These are phyloP conservation scores for silkworm (Bombyx mori) DNA, from an alignment of 1,140 invertebrate species.

Conservation along the genomic window ASM3026992v2 NC_085117.1:13932001-13932500, in stretches of 20 bases:
- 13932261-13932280: conserved; percentile 59
- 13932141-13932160: no score
- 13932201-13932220: conserved; percentile 12
- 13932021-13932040: no score
- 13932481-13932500: conserved; percentile 31
- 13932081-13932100: no score
- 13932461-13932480: conserved; percentile 21
- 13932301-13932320: conserved; percentile 36
- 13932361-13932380: conserved; percentile 61
- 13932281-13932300: conserved; percentile 47
- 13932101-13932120: no score
- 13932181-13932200: conserved; percentile 9
- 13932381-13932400: conserved; percentile 55
- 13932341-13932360: conserved; percentile 50
- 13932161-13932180: no score
- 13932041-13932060: no score
- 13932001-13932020: no score
- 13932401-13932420: conserved; percentile 52
- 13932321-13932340: conserved; percentile 63
- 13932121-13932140: no score
- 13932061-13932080: no score
- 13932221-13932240: conserved; percentile 35
- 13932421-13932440: conserved; percentile 16
- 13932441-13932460: no score
- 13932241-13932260: conserved; percentile 57